Percentiles rank a stretch among this genome's conserved stretches.
Conservation (phyloP, 2,113 vertebrate genomes). For the Burhinus oedicnemus region DNA sequence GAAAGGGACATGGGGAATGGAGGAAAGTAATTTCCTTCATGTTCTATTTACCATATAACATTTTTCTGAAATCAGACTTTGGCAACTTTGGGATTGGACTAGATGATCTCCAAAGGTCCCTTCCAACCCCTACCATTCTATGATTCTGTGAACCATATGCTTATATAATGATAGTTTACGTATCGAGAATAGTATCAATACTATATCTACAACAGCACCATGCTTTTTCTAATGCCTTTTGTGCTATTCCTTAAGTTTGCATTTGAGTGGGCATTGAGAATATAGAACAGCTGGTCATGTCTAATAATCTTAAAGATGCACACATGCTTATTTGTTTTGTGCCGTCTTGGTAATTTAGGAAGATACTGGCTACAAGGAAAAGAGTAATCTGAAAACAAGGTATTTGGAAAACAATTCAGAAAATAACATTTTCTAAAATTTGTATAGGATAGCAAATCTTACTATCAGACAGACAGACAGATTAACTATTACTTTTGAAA, state of each 20-base stretch:
- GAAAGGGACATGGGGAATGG: not conserved
- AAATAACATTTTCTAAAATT: conserved; percentile 10
- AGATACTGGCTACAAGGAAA: not conserved
- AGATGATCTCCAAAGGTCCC: too few species aligned
- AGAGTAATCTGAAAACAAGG: not conserved
- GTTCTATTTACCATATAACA: not conserved
- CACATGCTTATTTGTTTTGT: not conserved
- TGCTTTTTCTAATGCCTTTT: not conserved
- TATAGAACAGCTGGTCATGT: conserved; percentile 21
- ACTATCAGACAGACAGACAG: not conserved
- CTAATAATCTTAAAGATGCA: conserved; percentile 39
- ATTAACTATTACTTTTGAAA: not conserved
- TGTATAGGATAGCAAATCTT: not conserved
- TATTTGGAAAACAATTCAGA: not conserved
- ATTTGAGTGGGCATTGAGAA: not conserved
- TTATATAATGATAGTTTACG: not conserved
- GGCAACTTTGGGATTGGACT: not conserved
- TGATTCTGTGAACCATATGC: not conserved
- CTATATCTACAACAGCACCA: not conserved
- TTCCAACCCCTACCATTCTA: too few species aligned
- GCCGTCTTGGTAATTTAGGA: not conserved
- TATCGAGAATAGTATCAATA: not conserved
- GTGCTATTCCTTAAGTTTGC: not conserved
- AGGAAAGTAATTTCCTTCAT: not conserved
- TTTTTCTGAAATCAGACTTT: not conserved